A percentile compares a stretch with the other conserved stretches of the same genome.
Conservation (phyloP, 2,888 invertebrate species). For the Chrysomela aeneicollis region DNA sequence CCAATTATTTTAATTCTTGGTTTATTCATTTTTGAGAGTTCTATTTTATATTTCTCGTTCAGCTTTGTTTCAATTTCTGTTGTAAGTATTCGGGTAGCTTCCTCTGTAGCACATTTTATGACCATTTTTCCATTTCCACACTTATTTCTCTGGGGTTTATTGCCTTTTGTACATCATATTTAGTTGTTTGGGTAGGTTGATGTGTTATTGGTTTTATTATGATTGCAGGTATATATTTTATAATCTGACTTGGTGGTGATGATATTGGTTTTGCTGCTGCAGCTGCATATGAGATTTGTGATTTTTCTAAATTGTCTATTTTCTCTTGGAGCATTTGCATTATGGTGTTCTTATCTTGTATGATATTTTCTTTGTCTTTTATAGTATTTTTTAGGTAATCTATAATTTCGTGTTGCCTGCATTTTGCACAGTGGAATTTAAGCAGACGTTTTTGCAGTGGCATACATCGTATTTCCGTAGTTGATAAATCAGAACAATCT, state of each 20-base stretch:
- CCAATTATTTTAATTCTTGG: constrained; percentile 26
- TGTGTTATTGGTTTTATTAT: constrained; percentile 12
- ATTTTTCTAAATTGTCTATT: neutral
- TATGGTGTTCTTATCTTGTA: neutral
- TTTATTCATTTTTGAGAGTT: constrained; percentile 21
- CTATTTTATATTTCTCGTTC: constrained; percentile 14
- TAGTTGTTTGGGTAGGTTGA: constrained; percentile 13
- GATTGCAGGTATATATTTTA: constrained; percentile 10
- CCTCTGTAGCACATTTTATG: constrained; percentile 19
- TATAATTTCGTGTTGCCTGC: constrained; percentile 3
- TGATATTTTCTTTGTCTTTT: neutral
- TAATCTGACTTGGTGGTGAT: neutral
- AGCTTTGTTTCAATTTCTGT: constrained; percentile 5
- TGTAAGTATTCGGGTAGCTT: constrained; percentile 1
- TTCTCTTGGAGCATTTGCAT: neutral
- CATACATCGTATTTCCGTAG: constrained; percentile 9
- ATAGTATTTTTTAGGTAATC: constrained; percentile 2
- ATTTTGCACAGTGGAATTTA: constrained; percentile 7
- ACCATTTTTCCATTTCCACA: constrained; percentile 8
- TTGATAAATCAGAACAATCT: constrained; percentile 3
- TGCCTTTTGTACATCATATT: constrained; percentile 1
- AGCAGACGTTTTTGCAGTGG: constrained; percentile 6
- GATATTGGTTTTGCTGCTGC: no score
- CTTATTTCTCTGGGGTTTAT: constrained; percentile 9
- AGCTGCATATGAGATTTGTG: neutral